Evolutionary conservation across 2,797 vertebrate species (phyloP).

Genomic region (Salmo trutta): DNA sequence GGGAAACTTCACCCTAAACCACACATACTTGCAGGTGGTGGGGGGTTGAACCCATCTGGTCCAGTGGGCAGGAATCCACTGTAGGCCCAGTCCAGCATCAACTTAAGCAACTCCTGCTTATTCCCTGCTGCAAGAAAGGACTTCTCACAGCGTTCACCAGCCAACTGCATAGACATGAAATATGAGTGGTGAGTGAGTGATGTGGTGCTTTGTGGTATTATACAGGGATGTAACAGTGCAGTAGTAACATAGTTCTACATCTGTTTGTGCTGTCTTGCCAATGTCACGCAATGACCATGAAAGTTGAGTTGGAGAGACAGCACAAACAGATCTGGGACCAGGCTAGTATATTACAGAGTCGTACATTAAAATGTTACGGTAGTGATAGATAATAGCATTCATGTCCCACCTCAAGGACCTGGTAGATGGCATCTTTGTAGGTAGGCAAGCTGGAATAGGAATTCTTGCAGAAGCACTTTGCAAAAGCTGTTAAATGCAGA

Average conservation of each 20-base stretch:
- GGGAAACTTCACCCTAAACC: neutral
- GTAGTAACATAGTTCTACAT: neutral
- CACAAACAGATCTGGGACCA: too few relatives aligned
- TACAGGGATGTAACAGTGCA: neutral
- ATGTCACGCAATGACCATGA: neutral
- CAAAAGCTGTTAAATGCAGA: slow-evolving; percentile 61
- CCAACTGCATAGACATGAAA: slow-evolving; percentile 63
- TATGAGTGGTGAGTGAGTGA: neutral
- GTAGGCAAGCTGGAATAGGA: slow-evolving; percentile 69
- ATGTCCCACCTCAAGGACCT: slow-evolving; percentile 73
- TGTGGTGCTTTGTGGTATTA: neutral
- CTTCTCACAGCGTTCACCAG: slow-evolving; percentile 71
- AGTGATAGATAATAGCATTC: neutral
- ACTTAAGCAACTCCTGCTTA: slow-evolving; percentile 68
- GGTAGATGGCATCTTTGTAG: slow-evolving; percentile 75
- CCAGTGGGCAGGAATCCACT: slow-evolving; percentile 75
- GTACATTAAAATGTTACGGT: neutral
- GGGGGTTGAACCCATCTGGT: slow-evolving; percentile 63
- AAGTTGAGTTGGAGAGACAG: too few relatives aligned
- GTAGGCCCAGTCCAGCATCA: slow-evolving; percentile 79
- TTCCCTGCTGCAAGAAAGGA: slow-evolving; percentile 51
- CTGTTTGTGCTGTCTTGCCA: neutral
- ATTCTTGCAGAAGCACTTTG: slow-evolving; percentile 71
- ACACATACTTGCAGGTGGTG: slow-evolving; percentile 51
- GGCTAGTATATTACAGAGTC: too few relatives aligned